These are phyloP conservation scores for Solenopsis invicta DNA, from an alignment of 1,140 invertebrate genomes.

Conservation along the genomic window DNA sequence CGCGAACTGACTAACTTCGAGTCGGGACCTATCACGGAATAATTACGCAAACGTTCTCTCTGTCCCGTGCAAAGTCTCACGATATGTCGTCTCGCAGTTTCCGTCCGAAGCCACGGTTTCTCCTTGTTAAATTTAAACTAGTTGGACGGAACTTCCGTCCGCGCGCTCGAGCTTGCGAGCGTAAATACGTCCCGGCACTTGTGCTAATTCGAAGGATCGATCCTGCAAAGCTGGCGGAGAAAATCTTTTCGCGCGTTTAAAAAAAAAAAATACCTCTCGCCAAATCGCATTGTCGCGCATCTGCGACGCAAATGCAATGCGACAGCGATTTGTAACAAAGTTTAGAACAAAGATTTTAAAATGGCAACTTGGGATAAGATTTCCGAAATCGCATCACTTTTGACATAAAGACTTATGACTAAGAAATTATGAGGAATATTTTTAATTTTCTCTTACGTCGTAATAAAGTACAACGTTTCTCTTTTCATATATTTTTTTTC, in stretches of 20 bases:
- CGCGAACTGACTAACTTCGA: constrained; percentile 43
- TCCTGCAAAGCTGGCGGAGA: constrained; percentile 31
- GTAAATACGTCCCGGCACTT: constrained; percentile 74
- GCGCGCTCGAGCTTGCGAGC: constrained; percentile 60
- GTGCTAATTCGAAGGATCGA: constrained; percentile 71
- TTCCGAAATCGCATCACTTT: no score
- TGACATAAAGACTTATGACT: no score
- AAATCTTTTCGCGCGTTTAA: not conserved
- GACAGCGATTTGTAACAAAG: not conserved
- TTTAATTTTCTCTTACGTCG: no score
- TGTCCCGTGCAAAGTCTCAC: constrained; percentile 35
- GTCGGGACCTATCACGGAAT: constrained; percentile 47
- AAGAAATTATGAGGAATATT: no score
- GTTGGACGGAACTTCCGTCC: constrained; percentile 73
- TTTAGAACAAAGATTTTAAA: not conserved
- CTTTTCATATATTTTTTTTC: no score
- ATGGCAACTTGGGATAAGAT: no score
- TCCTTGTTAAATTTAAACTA: constrained; percentile 75
- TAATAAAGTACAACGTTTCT: no score
- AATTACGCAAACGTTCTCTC: constrained; percentile 61
- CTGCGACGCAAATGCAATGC: not conserved
- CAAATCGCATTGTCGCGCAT: not conserved
- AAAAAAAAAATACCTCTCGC: not conserved
- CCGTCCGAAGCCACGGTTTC: constrained; percentile 63
- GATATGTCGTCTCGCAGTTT: constrained; percentile 53